These are phyloP conservation scores for Trichopoda pennipes DNA, from an alignment of 2,888 invertebrate genomes.

Conservation along the genomic window DNA sequence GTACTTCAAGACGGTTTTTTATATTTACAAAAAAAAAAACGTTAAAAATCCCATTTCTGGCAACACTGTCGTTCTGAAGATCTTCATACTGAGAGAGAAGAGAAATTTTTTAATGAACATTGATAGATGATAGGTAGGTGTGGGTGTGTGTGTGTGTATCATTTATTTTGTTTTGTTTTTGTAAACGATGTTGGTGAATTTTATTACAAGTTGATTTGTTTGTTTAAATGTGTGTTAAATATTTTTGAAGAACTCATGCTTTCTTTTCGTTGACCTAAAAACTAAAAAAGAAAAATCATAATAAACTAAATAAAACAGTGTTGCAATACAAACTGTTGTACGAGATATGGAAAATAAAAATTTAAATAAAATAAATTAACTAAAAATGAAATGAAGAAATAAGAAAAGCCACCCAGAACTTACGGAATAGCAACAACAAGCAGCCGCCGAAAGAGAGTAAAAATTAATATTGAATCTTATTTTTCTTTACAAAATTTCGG, in stretches of 20 bases:
- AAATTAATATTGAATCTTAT: no score
- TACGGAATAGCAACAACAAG: slow-evolving; percentile 13
- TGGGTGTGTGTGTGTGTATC: background rate
- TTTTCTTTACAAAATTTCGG: no score
- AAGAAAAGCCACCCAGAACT: slow-evolving; percentile 42
- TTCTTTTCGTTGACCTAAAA: slow-evolving; percentile 57
- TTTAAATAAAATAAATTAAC: no score
- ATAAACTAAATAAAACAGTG: slow-evolving; percentile 30
- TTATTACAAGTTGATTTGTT: slow-evolving; percentile 2
- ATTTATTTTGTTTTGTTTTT: background rate
- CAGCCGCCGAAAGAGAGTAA: no score
- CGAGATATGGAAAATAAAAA: background rate
- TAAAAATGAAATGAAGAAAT: no score
- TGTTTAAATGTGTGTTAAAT: slow-evolving; percentile 10
- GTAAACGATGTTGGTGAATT: slow-evolving; percentile 47
- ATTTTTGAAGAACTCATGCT: slow-evolving; percentile 31
- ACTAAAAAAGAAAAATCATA: slow-evolving; percentile 35
- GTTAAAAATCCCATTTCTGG: no score
- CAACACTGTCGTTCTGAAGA: slow-evolving; percentile 24
- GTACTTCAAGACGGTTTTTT: no score
- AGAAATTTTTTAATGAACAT: slow-evolving; percentile 17
- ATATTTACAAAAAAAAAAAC: no score
- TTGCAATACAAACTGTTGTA: slow-evolving; percentile 42
- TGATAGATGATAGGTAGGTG: no score
- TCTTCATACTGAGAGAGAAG: slow-evolving; percentile 34